Percentiles rank a stretch among this genome's conserved stretches.
Conservation (phyloP, 2,888 invertebrate genomes). For the Nomada hirtipes region DNA sequence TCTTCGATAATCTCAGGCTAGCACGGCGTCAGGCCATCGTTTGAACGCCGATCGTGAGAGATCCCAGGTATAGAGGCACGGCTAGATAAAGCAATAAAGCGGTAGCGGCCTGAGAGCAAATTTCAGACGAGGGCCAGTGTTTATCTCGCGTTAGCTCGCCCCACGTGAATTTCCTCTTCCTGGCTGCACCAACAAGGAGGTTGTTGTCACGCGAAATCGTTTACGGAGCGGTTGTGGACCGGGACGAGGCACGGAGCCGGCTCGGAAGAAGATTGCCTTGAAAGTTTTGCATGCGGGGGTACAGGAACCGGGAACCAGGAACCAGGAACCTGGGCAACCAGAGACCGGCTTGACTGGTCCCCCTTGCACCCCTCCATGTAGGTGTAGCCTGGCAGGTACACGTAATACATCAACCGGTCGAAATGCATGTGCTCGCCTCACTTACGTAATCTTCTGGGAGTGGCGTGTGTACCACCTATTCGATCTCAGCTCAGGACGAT, state of each 20-base stretch:
- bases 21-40: background rate
- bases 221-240: background rate
- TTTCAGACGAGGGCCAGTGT: constrained; percentile 38
- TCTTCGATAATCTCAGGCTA: constrained; percentile 7
- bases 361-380: constrained; percentile 32
- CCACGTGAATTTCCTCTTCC: constrained; percentile 51
- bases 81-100: constrained; percentile 55
- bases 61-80: background rate
- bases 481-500: constrained; percentile 39
- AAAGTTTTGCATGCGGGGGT: constrained; percentile 67
- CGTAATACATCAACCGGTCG: constrained; percentile 61
- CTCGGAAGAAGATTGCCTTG: constrained; percentile 71
- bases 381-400: constrained; percentile 42
- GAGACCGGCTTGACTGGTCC: constrained; percentile 76
- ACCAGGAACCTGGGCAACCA: constrained; percentile 46
- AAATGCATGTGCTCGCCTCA: constrained; percentile 58
- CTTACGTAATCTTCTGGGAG: constrained; percentile 70
- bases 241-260: constrained; percentile 23
- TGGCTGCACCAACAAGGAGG: constrained; percentile 3
- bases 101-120: constrained; percentile 47
- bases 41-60: background rate
- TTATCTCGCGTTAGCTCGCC: constrained; percentile 40
- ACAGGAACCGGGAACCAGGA: constrained; percentile 76
- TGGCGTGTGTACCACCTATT: constrained; percentile 64
- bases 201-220: constrained; percentile 60